A percentile compares a stretch with the other conserved stretches of the same genome.
These are phyloP conservation scores for Bellardia pandia DNA, from an alignment of 2,888 invertebrate genomes.

Conservation along the genomic window DNA sequence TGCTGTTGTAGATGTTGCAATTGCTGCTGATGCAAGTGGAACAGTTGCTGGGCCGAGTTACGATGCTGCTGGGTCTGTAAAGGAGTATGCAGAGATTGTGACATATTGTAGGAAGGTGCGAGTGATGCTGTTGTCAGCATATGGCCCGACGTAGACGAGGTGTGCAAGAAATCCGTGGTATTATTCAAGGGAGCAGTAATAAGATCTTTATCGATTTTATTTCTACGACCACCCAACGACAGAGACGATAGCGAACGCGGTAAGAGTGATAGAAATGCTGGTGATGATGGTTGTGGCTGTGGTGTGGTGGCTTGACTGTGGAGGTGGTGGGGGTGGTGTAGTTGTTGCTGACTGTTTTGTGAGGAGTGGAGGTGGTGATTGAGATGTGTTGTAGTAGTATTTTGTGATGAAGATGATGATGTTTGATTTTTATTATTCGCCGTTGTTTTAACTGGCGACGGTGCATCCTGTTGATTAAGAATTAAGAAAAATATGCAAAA, in stretches of 20 bases:
- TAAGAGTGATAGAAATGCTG: conserved; percentile 84
- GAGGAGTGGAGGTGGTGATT: conserved; percentile 77
- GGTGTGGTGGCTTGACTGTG: conserved; percentile 78
- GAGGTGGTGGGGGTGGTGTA: conserved; percentile 73
- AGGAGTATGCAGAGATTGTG: conserved; percentile 84
- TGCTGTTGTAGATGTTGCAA: conserved; percentile 75
- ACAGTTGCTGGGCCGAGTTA: conserved; percentile 83
- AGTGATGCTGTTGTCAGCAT: conserved; percentile 70
- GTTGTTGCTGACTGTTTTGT: conserved; percentile 77
- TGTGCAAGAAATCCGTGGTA: conserved; percentile 80
- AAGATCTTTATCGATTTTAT: conserved; percentile 83
- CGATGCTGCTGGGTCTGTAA: conserved; percentile 76
- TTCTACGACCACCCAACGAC: conserved; percentile 83
- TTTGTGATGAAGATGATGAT: conserved; percentile 77
- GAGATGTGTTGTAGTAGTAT: conserved; percentile 73
- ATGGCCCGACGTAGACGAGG: conserved; percentile 71
- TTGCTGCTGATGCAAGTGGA: conserved; percentile 79
- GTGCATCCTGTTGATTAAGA: conserved; percentile 80
- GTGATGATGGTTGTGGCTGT: conserved; percentile 79
- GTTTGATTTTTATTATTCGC: conserved; percentile 79
- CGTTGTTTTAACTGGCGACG: conserved; percentile 79
- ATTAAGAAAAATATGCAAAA: conserved; percentile 65
- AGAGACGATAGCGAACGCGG: conserved; percentile 84
- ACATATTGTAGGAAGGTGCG: conserved; percentile 76
- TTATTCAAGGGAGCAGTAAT: conserved; percentile 81